Evolutionary conservation across 2,888 invertebrate species (phyloP).

Genomic region (Melieria crassipennis): DNA sequence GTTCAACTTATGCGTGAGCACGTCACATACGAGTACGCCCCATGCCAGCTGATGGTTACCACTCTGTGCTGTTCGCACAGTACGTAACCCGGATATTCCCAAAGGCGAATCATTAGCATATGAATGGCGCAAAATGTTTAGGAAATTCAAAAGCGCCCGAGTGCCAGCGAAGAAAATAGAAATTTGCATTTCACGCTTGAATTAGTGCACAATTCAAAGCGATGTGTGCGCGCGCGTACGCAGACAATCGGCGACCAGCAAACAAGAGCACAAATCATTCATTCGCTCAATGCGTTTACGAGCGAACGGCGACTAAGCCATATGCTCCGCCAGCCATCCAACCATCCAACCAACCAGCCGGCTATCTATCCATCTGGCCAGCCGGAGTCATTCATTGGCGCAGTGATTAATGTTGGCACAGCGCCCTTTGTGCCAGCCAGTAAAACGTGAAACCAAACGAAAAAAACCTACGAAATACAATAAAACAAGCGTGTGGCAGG

Average conservation of each 20-base stretch:
- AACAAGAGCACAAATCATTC: not conserved
- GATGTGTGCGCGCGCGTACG: not conserved
- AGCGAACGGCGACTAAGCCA: slow-evolving; percentile 5
- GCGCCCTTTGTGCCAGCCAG: slow-evolving; percentile 20
- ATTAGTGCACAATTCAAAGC: not conserved
- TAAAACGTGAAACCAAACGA: slow-evolving; percentile 1
- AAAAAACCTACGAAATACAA: not conserved
- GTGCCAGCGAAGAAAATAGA: not conserved
- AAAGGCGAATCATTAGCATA: slow-evolving; percentile 20
- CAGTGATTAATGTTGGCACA: slow-evolving; percentile 28
- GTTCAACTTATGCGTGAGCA: no score
- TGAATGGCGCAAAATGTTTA: slow-evolving; percentile 10
- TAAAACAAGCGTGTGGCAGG: not conserved
- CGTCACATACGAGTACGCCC: no score
- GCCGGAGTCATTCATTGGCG: slow-evolving; percentile 9
- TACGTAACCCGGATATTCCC: slow-evolving; percentile 3
- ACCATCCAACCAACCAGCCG: no score
- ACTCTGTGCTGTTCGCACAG: no score
- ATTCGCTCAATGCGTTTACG: not conserved
- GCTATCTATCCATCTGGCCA: no score
- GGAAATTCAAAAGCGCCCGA: not conserved
- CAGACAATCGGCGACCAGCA: not conserved
- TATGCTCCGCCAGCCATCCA: not conserved
- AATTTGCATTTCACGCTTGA: slow-evolving; percentile 26
- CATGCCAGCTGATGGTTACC: no score